Base-by-base conservation (phyloP, 1,140 invertebrate species). In the Melanaphis sacchari region DNA sequence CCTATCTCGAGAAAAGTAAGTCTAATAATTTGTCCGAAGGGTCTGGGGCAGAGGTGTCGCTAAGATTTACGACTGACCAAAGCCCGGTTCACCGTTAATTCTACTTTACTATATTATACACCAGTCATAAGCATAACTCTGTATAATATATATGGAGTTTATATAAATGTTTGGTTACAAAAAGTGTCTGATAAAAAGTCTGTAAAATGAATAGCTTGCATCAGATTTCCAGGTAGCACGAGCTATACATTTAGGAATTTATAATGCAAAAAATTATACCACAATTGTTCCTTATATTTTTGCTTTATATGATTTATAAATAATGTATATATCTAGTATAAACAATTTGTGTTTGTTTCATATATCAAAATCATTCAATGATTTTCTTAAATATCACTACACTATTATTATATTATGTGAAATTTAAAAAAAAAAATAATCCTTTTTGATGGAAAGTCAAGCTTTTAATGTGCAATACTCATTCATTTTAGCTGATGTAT, bases 1-100 rank as follows among this genome's bases (percentile, higher is more conserved):
- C 91, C 76, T 52, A 84, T 84, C 91, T 49, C 91, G 91, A 93
- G 91, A 93, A 93, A 82, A 93, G 91, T 84, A 85, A 93, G 91
- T 85, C 81, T 84, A 93, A 93, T 93, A 93, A 93, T 93, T 93
- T 93, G 91, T 93, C 91, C 91, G 43, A 41, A 84, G 36, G 91
- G 81, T 82, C 91, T 49, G 90, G 90, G 90, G 90, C 66, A 54
- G 91, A 93, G 76, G 91, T 93, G 91, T 93, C 91, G 91, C 81
- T 54, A 54, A 93, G 91, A 93, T 93, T 93, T 93, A 93, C 49
- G 91, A 41, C n/a, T 46, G 76, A 15, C 91, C 91, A 84, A 92
- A 92, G 91, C 91, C 81, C 46, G 91, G 91, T 85, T 36, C 81
- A 41, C 81, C 91, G 91, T 93, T 93, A 93, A 93, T 93, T 93